Evolutionary conservation across 2,797 vertebrate species (phyloP).

Genomic region (Poecilia wingei): DNA sequence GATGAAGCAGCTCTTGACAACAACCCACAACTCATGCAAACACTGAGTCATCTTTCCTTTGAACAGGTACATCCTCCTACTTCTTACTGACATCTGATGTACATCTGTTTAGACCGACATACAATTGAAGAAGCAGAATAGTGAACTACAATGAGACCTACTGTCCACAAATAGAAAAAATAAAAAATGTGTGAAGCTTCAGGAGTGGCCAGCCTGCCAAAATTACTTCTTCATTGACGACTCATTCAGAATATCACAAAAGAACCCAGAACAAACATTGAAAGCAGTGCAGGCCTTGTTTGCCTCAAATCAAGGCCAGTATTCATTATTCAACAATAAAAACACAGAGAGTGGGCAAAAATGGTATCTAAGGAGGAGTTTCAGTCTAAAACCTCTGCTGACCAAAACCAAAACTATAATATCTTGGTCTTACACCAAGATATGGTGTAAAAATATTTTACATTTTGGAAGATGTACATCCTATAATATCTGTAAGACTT

Average conservation of each 20-base stretch:
- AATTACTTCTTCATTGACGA: neutral
- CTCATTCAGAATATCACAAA: neutral
- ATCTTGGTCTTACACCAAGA: neutral
- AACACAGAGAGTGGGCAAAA: neutral
- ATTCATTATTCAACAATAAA: neutral
- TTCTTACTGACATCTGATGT: conserved; percentile 10
- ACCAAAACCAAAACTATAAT: neutral
- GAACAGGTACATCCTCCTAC: conserved; percentile 9
- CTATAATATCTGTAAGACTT: neutral
- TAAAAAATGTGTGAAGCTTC: neutral
- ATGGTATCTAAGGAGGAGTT: neutral
- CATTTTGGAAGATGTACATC: neutral
- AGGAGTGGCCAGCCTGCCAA: neutral
- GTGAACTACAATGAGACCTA: neutral
- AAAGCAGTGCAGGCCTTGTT: neutral
- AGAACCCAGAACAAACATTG: neutral
- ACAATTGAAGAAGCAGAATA: conserved; percentile 10
- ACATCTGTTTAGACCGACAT: conserved; percentile 29
- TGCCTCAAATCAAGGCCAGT: neutral
- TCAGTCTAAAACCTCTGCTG: neutral
- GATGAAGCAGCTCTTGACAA: conserved; percentile 32
- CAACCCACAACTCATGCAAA: conserved; percentile 37
- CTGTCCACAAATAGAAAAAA: neutral
- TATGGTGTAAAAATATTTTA: neutral
- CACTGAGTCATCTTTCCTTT: conserved; percentile 44